A percentile compares a stretch with the other conserved stretches of the same genome.
Conservation (phyloP, 2,888 invertebrate genomes). For the Amphipyra tragopoginis region DNA sequence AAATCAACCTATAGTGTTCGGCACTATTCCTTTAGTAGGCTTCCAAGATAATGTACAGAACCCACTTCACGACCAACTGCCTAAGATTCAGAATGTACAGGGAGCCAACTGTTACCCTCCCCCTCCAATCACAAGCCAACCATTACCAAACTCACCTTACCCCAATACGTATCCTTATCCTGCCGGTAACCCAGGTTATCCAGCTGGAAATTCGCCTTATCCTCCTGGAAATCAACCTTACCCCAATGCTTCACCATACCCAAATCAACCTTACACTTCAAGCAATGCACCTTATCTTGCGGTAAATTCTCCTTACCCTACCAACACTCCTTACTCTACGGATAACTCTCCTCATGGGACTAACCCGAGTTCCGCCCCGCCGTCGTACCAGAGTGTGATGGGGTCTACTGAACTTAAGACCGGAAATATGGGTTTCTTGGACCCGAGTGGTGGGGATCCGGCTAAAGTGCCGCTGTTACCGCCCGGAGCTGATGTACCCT, state of each 20-base stretch:
- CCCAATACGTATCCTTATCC: constrained; percentile 43
- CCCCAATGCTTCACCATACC: constrained; percentile 43
- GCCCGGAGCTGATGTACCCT: constrained; percentile 62
- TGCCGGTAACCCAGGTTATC: constrained; percentile 10
- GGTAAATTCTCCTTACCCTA: constrained; percentile 26
- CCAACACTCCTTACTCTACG: constrained; percentile 31
- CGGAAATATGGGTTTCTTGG: constrained; percentile 66
- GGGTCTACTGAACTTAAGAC: constrained; percentile 56
- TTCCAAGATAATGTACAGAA: constrained; percentile 66
- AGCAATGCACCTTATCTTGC: constrained; percentile 38
- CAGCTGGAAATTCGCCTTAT: constrained; percentile 31
- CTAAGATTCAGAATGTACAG: constrained; percentile 53
- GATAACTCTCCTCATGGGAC: constrained; percentile 8
- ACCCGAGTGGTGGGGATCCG: constrained; percentile 16
- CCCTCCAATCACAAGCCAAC: constrained; percentile 66
- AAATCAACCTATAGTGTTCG: constrained; percentile 68
- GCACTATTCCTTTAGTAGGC: constrained; percentile 74
- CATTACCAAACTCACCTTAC: constrained; percentile 48
- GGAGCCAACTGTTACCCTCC: constrained; percentile 50
- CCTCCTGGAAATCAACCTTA: constrained; percentile 37
- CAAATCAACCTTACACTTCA: constrained; percentile 57
- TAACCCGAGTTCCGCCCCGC: constrained; percentile 2
- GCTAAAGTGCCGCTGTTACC: constrained; percentile 66
- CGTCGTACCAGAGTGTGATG: constrained; percentile 30
- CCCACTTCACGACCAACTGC: constrained; percentile 67